phyloP scores from a whole-genome alignment of 2,113 vertebrate genomes.

The Lepus europaeus region DNA sequence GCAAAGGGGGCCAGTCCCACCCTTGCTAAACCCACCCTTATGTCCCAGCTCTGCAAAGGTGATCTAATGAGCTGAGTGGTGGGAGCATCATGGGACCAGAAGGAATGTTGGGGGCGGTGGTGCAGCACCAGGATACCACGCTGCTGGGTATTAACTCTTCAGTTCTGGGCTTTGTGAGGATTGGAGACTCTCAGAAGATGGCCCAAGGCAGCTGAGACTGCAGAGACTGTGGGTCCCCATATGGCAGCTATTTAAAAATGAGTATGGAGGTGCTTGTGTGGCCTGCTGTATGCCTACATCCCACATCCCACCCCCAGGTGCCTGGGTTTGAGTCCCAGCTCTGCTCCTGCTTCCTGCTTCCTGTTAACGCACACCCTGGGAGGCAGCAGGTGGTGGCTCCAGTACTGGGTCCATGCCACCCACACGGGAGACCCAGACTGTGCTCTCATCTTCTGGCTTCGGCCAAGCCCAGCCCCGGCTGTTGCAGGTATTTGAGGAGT shows the following conservation, averaged over 20 bases:
- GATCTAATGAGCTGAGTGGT: neutral
- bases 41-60: neutral
- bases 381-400: no score
- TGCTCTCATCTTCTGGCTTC: no score
- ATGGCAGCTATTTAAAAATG: neutral
- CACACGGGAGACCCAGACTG: no score
- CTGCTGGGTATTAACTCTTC: neutral
- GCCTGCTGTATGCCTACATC: no score
- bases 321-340: no score
- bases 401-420: no score
- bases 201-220: neutral
- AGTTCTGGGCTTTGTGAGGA: neutral
- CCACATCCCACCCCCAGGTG: no score
- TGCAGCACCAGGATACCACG: fast-evolving
- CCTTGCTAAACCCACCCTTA: neutral
- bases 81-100: neutral
- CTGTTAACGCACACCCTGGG: no score
- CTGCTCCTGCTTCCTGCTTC: no score
- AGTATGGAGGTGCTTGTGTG: neutral
- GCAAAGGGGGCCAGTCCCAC: neutral
- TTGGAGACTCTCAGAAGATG: neutral
- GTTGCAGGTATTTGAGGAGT: no score
- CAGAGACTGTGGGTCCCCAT: neutral
- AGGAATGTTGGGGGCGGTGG: neutral
- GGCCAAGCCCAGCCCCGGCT: no score